These are phyloP conservation scores for Dysidea cf. avara DNA, from an alignment of 37 sponge, comb jelly and placozoan species.

Conservation along the genomic window DNA sequence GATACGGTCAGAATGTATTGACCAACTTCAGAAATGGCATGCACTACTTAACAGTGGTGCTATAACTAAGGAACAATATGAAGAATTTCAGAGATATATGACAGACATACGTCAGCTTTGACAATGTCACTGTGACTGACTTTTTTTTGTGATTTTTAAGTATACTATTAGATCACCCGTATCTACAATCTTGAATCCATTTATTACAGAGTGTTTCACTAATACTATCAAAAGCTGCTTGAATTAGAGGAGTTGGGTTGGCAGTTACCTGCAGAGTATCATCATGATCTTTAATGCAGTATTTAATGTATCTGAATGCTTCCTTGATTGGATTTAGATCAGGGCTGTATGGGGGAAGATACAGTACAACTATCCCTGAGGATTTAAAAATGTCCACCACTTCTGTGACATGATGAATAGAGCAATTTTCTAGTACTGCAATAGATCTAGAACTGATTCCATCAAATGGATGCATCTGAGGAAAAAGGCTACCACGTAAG, in stretches of 20 bases:
- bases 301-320: slow-evolving; percentile 23
- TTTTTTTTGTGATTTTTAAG: no score
- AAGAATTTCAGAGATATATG: not conserved
- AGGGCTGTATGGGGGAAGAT: slow-evolving; percentile 3
- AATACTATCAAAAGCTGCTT: slow-evolving; percentile 35
- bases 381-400: not conserved
- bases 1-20: not conserved
- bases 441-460: slow-evolving; percentile 4
- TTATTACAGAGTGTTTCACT: not conserved
- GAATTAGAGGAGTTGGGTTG: slow-evolving; percentile 11
- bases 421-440: slow-evolving; percentile 11
- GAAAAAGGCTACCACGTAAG: slow-evolving; percentile 9
- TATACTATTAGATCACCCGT: not conserved
- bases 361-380: slow-evolving; percentile 8
- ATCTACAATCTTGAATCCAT: slow-evolving; percentile 22
- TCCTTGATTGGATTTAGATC: slow-evolving; percentile 13
- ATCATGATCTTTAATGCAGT: slow-evolving; percentile 41
- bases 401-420: not conserved
- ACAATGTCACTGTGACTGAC: slow-evolving; percentile 1
- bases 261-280: slow-evolving; percentile 12
- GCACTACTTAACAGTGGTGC: not conserved
- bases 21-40: slow-evolving; percentile 1
- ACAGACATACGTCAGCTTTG: not conserved
- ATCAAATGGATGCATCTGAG: slow-evolving; percentile 32
- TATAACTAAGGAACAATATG: not conserved